These are phyloP conservation scores for Elgonia sp. DNA, from an alignment of 2,888 invertebrate genomes.

Conservation along the genomic window DNA sequence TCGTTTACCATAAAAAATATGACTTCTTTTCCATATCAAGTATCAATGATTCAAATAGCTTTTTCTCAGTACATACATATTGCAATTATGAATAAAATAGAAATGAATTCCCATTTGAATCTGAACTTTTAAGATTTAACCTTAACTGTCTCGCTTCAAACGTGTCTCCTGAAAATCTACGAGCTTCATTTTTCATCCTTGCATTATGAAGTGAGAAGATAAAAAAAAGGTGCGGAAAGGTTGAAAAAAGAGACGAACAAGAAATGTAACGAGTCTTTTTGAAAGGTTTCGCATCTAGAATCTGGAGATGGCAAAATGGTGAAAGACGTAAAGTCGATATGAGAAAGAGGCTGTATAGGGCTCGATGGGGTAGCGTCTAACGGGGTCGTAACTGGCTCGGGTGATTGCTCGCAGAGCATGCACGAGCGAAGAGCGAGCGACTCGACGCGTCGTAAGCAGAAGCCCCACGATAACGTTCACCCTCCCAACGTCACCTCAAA, in stretches of 20 bases:
- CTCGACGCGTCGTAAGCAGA: slow-evolving; percentile 79
- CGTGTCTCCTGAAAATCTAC: slow-evolving; percentile 59
- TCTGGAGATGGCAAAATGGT: slow-evolving; percentile 68
- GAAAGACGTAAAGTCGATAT: slow-evolving; percentile 70
- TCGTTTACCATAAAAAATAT: too few species aligned
- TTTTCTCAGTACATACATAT: too few species aligned
- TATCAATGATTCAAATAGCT: too few species aligned
- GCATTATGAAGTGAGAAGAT: slow-evolving; percentile 56
- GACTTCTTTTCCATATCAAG: too few species aligned
- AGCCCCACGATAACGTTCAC: slow-evolving; percentile 76
- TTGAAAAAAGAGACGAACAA: slow-evolving; percentile 45
- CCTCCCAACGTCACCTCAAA: slow-evolving; percentile 55
- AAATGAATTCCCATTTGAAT: too few species aligned
- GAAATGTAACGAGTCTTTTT: slow-evolving; percentile 65
- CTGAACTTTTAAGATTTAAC: slow-evolving; percentile 30
- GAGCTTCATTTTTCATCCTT: slow-evolving; percentile 61
- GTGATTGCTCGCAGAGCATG: slow-evolving; percentile 77
- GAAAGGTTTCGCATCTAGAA: slow-evolving; percentile 71
- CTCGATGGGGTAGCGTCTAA: slow-evolving; percentile 79
- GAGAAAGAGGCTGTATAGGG: slow-evolving; percentile 69
- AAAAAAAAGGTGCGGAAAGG: slow-evolving; percentile 14
- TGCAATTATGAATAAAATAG: too few species aligned
- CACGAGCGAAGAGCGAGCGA: slow-evolving; percentile 67
- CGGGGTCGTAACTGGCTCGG: slow-evolving; percentile 80
- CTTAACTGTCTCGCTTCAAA: slow-evolving; percentile 51